Evolutionary conservation across 1,140 invertebrate genomes (phyloP).

Genomic region (Zaprionus capensis): DNA sequence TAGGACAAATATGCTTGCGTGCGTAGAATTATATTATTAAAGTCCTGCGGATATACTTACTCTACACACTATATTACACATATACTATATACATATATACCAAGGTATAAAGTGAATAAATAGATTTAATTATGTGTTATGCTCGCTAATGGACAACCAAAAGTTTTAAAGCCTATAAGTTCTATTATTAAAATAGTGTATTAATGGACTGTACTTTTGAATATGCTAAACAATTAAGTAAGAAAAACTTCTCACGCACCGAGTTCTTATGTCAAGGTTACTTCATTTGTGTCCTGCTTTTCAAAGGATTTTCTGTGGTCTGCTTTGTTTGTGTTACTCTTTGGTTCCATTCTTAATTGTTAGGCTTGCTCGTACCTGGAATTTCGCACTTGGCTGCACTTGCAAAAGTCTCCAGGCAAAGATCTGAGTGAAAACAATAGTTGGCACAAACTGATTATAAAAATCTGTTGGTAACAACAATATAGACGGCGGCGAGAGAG

Average conservation of each 20-base stretch:
- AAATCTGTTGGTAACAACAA: background rate
- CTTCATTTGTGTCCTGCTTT: background rate
- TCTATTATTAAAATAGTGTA: background rate
- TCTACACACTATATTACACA: too few relatives aligned
- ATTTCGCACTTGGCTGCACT: background rate
- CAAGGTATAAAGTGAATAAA: background rate
- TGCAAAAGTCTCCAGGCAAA: background rate
- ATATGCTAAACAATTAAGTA: background rate
- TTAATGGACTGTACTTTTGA: background rate
- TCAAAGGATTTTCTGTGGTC: background rate
- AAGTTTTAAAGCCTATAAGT: background rate
- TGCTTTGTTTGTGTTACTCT: background rate
- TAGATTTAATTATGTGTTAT: background rate
- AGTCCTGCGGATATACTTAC: background rate
- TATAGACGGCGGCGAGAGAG: too few relatives aligned
- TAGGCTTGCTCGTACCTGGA: background rate
- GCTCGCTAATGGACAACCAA: background rate
- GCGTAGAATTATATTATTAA: background rate
- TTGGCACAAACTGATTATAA: background rate
- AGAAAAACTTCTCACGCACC: background rate
- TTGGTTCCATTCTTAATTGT: background rate
- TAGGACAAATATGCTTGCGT: background rate
- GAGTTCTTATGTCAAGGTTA: background rate
- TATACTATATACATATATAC: background rate
- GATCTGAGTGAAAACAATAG: background rate